A percentile compares a stretch with the other conserved stretches of the same genome.
Conservation (phyloP, 2,113 vertebrate species). For the Percina caprodes region DNA sequence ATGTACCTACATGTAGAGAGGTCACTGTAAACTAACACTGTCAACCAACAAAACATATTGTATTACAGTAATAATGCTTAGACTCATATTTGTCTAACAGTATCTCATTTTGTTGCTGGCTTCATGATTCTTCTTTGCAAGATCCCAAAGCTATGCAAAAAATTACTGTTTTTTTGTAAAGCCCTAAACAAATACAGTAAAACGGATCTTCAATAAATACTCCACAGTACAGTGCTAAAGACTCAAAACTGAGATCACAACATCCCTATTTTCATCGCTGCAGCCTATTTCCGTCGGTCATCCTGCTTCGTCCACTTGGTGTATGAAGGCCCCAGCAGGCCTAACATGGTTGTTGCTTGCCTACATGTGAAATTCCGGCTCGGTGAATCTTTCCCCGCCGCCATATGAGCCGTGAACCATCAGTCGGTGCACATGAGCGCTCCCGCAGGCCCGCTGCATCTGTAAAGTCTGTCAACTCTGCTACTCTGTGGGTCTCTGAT, state of each 20-base stretch:
- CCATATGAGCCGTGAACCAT: constrained; percentile 62
- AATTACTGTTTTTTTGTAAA: background rate
- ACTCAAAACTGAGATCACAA: background rate
- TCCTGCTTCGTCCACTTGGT: background rate
- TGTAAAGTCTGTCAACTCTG: constrained; percentile 70
- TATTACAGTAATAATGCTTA: background rate
- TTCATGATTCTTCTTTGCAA: constrained; percentile 18
- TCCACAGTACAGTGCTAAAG: background rate
- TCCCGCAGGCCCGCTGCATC: constrained; percentile 65
- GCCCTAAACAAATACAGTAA: constrained; percentile 10
- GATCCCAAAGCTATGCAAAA: background rate
- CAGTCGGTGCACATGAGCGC: constrained; percentile 50
- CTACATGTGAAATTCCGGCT: constrained; percentile 71
- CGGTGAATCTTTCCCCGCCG: constrained; percentile 63
- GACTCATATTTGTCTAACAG: background rate
- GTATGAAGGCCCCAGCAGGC: constrained; percentile 42
- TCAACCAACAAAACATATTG: background rate
- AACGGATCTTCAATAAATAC: background rate
- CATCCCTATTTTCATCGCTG: constrained; percentile 5
- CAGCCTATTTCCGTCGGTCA: constrained; percentile 12
- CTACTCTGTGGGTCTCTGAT: constrained; percentile 48
- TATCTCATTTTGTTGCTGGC: background rate
- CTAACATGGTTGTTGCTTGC: constrained; percentile 57
- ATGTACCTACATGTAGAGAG: background rate
- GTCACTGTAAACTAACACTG: constrained; percentile 1